Evolutionary conservation across 2,797 vertebrate species (phyloP), one percentile per base, ranked within the genome.

Genomic region (Pseudomugil gertrudae): DNA sequence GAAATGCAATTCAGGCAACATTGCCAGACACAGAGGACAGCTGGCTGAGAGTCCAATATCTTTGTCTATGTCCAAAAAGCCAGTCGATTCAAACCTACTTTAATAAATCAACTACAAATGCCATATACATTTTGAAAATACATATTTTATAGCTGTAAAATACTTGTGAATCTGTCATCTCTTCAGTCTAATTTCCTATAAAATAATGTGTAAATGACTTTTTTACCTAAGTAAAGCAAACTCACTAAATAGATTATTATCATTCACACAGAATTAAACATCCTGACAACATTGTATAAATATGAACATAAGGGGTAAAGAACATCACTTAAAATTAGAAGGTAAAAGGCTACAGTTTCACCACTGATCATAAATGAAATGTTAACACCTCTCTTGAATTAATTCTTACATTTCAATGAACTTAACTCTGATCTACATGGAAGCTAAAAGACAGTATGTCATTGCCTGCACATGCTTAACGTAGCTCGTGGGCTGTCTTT

Each of bases 1-100:
- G 84, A 85, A 78, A 88, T 72, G 79, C 75, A 78, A 85, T 86
- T 89, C 69, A 63, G 60, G 72, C 81, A 61, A 6, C 60, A 78
- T 66, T 79, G 84, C 59, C 71, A 63, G 71, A 35, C 79, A 27
- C 75, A 62, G 80, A 78, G 72, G 81, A 76, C 84, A 52, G 74
- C 79, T 86, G 86, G 85, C 83, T 66, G 32, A 66, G 24, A 3
- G 63, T 69, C 26, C 40, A 0, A 30, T 11, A 43, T 35, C 35
- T 80, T 65, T 80, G 69, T 63, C 61, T 24, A 51, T 52, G 32
- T 35, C 76, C 73, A 74, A 54, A 74, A 69, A 67, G 56, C 79
- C 82, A 74, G 69, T 83, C 76, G 78, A 76, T 67, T 60, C 38
- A 19, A 29, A 51, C 19, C 63, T 74, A 30, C 23, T 50, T 67